Base-by-base conservation (phyloP, 2,888 invertebrate species). In the Alsophila aescularia region DNA sequence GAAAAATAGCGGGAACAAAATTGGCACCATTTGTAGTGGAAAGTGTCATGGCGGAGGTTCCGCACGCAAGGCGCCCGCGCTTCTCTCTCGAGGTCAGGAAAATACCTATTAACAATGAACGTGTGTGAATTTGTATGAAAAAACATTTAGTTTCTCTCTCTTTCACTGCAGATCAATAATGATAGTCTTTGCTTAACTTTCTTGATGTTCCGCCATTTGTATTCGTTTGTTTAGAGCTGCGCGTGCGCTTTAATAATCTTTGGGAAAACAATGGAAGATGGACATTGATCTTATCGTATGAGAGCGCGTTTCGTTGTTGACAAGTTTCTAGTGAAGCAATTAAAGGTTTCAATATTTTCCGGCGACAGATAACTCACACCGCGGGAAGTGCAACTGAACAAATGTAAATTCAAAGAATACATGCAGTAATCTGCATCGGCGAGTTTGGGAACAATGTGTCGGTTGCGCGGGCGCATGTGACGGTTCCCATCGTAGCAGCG, bases 1-100 rank as follows among this genome's bases (percentile, higher is more conserved):
- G 73, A 76, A 80, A 80, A 81, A 77, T 58, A 69, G 69, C 75
- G 75, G 72, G 80, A 82, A 81, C 79, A 74, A 54, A 31, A 60
- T 57, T 61, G 64, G 50, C 69, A 64, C 64, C 67, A 6, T 64
- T 72, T 64, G 63, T 58, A 70, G 76, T 81, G 73, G 82, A 86
- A 85, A 87, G 85, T 76, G 77, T 66, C 64, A 75, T 73, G 76
- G 69, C 75, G 54, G 10, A 35, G 60, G 74, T 75, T 77, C 75
- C 76, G 74, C 62, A 58, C 69, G 62, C 62, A 56, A 67, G 69
- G 69, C 24, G 24, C 5, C 13, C 21, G 24, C 53, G 49, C 61
- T 55, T 57, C 58, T 59, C 52, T 39, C 45, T 43, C 72, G 69
- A 32, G 44, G 35, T 41, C 48, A 34, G 54, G 58, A 60, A 56